Evolutionary conservation across 2,888 invertebrate species (phyloP), one percentile per base, ranked within the genome.

Genomic region (Melanostoma scalare): DNA sequence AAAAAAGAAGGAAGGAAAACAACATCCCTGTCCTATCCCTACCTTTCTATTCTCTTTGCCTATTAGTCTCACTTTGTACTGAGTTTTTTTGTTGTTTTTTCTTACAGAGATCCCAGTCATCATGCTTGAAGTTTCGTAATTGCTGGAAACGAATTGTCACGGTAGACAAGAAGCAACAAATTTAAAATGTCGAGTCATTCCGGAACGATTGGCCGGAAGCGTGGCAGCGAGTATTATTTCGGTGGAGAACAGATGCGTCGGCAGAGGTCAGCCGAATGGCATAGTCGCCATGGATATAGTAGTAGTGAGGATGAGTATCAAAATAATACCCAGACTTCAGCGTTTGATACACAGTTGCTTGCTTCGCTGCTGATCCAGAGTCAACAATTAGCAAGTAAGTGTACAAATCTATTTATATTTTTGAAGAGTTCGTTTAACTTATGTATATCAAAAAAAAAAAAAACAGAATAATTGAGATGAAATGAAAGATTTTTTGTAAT

Each of bases 311-410:
- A 93, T 85, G 93, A 93, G 87, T 93, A 93, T 87, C 92, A 91
- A 87, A 91, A 91, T 85, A 90, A 90, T 80, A 91, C 91, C 40
- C 91, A 89, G 79, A 88, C 90, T 40, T 89, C 91, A 55, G 89
- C 91, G 65, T 91, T 93, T 85, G 93, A 93, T 88, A 93, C 93
- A 86, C 93, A 93, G 87, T 92, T 93, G 86, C 90, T 93, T 88
- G 93, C 93, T 42, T 92, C 93, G 85, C 89, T 93, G 77, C 89
- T 93, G 81, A 92, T 93, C 76, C 93, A 93, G 89, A 93, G 93
- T 87, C 93, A 93, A 90, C 93, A 93, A 89, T 92, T 93, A 90
- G 92, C 93, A 88, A 92, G 93, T 93, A 88, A 92, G 92, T 92
- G 20, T 20, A 1, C 1, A 20, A 20, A 20, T 20, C 20, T 20